phyloP scores from a whole-genome alignment of 2,113 vertebrate genomes.

The Aptenodytes patagonicus region DNA sequence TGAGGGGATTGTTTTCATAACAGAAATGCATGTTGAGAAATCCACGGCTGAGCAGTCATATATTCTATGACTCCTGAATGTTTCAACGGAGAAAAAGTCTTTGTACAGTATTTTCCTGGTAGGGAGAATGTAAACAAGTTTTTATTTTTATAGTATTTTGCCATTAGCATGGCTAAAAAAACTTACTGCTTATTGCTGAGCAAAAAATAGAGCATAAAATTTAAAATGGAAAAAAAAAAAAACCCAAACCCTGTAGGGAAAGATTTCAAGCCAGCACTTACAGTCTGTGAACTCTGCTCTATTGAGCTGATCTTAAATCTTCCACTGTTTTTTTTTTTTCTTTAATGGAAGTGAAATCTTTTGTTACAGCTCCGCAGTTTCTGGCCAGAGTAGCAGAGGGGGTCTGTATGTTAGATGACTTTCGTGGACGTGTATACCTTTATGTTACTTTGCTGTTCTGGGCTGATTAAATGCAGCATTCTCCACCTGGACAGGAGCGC shows the following conservation, averaged over 20 bases:
- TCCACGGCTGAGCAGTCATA: neutral
- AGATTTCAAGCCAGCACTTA: neutral
- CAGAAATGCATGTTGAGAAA: conserved; percentile 19
- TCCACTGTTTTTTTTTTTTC: neutral
- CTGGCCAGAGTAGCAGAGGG: neutral
- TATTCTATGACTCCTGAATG: neutral
- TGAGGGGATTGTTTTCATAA: conserved; percentile 58
- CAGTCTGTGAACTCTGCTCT: neutral
- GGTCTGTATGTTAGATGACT: neutral
- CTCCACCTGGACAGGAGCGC: neutral
- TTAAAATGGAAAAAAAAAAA: neutral
- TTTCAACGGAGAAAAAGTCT: neutral
- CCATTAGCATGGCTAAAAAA: neutral
- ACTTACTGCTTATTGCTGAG: neutral
- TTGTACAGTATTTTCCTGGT: neutral
- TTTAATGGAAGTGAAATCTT: neutral
- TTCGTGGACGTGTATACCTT: accelerated
- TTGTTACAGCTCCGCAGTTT: neutral
- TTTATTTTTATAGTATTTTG: neutral
- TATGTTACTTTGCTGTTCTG: neutral
- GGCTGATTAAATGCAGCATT: neutral
- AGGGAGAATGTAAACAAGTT: neutral
- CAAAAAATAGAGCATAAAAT: neutral
- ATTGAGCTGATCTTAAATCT: neutral
- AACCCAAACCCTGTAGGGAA: neutral